These are phyloP conservation scores for Notarius lentiginosus DNA, from an alignment of 2,113 vertebrate genomes.

Conservation along the genomic window DNA sequence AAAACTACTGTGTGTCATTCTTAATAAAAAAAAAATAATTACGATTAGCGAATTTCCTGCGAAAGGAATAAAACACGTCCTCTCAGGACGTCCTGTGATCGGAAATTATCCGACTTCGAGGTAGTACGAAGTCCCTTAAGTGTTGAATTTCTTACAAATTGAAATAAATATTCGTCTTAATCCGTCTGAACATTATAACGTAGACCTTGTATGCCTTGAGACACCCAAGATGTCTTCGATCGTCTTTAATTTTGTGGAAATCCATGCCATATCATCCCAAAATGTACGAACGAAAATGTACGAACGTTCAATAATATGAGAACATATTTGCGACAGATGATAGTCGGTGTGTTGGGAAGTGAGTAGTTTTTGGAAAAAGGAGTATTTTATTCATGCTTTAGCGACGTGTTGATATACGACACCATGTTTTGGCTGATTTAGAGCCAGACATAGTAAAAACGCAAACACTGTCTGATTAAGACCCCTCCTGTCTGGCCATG, in stretches of 20 bases:
- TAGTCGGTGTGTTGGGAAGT: neutral
- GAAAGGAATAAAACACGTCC: neutral
- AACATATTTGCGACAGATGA: neutral
- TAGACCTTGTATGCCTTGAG: neutral
- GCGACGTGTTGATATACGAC: neutral
- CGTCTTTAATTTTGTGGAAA: neutral
- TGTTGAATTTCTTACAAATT: neutral
- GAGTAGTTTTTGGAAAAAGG: neutral
- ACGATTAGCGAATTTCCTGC: neutral
- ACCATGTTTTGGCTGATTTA: neutral
- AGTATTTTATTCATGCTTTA: neutral
- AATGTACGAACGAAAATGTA: no score
- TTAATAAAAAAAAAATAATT: neutral
- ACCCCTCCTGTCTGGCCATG: neutral
- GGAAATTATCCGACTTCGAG: neutral
- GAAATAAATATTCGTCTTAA: neutral
- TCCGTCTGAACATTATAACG: neutral
- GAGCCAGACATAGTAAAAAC: constrained; percentile 22
- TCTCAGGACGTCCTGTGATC: neutral
- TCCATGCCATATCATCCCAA: neutral
- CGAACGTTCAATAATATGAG: neutral
- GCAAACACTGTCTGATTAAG: constrained; percentile 6
- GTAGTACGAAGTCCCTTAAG: neutral
- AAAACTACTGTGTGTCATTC: neutral
- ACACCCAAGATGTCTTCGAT: neutral